phyloP scores from a whole-genome alignment of 2,888 invertebrate species.

The Diarsia dahlii region DNA sequence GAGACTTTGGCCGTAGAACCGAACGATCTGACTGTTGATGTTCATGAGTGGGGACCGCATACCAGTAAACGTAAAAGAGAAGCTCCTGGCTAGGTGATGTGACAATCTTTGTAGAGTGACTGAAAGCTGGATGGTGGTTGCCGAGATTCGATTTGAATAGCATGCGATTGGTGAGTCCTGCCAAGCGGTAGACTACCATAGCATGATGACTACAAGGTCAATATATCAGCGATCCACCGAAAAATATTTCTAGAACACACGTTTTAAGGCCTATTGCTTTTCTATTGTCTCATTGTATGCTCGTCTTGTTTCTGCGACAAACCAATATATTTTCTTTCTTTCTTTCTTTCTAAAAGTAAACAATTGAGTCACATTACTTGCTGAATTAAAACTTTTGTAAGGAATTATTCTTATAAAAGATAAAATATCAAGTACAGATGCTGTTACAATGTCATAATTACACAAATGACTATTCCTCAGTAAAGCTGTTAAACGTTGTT shows the following conservation, averaged over 20 bases:
- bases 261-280: no score
- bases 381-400: conserved; percentile 1
- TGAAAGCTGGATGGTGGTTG: not conserved
- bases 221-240: not conserved
- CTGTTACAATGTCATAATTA: not conserved
- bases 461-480: conserved; percentile 9
- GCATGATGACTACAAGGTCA: not conserved
- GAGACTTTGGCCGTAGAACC: not conserved
- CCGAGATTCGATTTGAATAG: not conserved
- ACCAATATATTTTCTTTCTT: no score
- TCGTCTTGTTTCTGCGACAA: no score
- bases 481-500: not conserved
- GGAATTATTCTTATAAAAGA: conserved; percentile 4
- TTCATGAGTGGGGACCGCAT: not conserved
- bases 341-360: no score
- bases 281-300: no score
- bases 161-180: not conserved
- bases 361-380: not conserved
- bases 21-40: not conserved
- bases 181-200: not conserved
- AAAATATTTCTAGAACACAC: not conserved
- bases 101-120: not conserved
- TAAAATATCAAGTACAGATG: conserved; percentile 31
- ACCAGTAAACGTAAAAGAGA: not conserved
- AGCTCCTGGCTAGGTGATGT: not conserved